phyloP scores from a whole-genome alignment of 2,888 invertebrate species.

The Fragum fragum region DNA sequence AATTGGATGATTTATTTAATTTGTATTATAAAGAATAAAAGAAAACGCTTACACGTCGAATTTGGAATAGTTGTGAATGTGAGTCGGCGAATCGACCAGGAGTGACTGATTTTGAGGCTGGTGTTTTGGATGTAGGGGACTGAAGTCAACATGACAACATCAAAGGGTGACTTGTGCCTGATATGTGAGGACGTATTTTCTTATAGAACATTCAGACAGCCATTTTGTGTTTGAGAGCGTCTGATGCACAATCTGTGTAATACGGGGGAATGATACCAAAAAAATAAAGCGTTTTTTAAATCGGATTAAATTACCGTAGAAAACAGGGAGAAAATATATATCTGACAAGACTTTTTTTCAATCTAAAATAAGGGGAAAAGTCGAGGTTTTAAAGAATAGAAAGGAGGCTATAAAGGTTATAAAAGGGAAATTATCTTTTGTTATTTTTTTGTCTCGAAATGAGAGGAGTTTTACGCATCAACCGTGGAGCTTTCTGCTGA shows the following conservation, averaged over 20 bases:
- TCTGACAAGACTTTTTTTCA: not conserved
- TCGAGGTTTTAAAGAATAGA: not conserved
- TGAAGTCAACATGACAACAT: constrained; percentile 23
- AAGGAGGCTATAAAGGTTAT: not conserved
- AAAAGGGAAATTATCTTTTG: not conserved
- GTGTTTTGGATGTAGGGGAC: not conserved
- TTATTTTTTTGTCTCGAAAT: constrained; percentile 5
- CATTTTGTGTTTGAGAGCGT: constrained; percentile 29
- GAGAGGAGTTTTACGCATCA: constrained; percentile 12
- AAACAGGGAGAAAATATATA: not conserved
- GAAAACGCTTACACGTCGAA: not conserved
- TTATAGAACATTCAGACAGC: constrained; percentile 19
- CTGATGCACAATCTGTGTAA: not conserved
- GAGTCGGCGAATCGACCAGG: not conserved
- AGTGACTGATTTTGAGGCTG: not conserved
- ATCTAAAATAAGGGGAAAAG: not conserved
- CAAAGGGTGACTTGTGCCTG: constrained; percentile 7
- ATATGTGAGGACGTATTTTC: constrained; percentile 12
- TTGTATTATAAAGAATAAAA: not conserved
- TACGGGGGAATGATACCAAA: constrained; percentile 15
- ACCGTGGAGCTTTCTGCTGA: constrained; percentile 43
- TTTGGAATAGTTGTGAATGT: not conserved
- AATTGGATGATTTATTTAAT: not conserved
- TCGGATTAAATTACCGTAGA: constrained; percentile 3
- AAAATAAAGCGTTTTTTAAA: not conserved